Evolutionary conservation across 2,113 vertebrate genomes (phyloP).

Genomic region (Barnardius zonarius): DNA sequence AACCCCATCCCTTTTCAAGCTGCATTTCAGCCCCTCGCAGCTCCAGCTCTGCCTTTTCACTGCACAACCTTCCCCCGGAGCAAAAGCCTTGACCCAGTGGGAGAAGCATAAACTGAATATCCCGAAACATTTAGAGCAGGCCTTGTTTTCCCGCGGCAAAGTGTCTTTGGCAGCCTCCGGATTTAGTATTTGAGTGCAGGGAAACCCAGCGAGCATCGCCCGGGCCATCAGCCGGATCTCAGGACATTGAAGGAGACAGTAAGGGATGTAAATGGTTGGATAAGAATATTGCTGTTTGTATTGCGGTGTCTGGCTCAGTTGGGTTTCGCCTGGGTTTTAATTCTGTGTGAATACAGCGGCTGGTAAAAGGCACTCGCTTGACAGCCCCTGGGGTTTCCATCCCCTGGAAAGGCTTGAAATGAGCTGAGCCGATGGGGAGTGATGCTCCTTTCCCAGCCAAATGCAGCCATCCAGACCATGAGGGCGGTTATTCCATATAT

Average conservation of each 20-base stretch:
- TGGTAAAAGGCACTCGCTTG: neutral
- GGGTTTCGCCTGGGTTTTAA: conserved; percentile 20
- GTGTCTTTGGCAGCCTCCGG: neutral
- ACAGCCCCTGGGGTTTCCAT: neutral
- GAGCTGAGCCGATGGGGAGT: neutral
- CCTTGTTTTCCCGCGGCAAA: neutral
- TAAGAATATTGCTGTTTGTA: neutral
- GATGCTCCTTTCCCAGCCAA: neutral
- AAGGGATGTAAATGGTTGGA: conserved; percentile 36
- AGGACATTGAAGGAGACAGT: conserved; percentile 30
- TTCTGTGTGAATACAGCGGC: neutral
- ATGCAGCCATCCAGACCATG: accelerated
- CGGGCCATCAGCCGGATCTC: neutral
- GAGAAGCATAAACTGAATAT: neutral
- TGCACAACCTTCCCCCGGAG: neutral
- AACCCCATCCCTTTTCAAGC: neutral
- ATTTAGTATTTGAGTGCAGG: neutral
- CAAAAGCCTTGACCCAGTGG: accelerated
- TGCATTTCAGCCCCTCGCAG: neutral
- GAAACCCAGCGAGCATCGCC: neutral
- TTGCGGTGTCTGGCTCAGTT: neutral
- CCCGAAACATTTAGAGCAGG: neutral
- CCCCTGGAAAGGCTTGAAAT: neutral
- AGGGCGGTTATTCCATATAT: neutral
- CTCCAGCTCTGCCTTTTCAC: neutral